Percentiles rank a stretch among this genome's conserved stretches.
Evolutionary conservation across 2,888 invertebrate genomes (phyloP).

Genomic region (Aphelenchoides bicaudatus): DNA sequence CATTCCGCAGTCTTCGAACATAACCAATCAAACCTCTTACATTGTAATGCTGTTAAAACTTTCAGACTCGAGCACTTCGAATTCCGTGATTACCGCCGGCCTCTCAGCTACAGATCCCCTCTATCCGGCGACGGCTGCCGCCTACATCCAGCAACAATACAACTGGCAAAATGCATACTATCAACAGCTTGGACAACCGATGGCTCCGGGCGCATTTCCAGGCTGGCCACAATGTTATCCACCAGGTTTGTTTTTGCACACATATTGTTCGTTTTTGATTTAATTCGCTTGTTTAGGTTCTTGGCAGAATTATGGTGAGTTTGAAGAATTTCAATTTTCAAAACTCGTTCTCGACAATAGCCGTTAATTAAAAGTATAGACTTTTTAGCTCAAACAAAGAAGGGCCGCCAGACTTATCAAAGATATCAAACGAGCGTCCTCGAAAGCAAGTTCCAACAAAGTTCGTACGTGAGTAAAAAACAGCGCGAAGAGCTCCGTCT

Average conservation of each 20-base stretch:
- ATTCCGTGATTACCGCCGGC: conserved; percentile 20
- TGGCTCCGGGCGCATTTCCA: conserved; percentile 39
- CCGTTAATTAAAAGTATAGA: no score
- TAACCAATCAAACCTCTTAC: neutral
- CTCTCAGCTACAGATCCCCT: conserved; percentile 37
- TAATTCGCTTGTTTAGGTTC: no score
- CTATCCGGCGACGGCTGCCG: conserved; percentile 35
- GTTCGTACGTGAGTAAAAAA: conserved; percentile 52
- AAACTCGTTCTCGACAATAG: conserved; percentile 7
- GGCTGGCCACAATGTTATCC: conserved; percentile 47
- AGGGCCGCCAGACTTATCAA: conserved; percentile 56
- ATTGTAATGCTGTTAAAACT: conserved; percentile 19
- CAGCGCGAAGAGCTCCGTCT: conserved; percentile 51
- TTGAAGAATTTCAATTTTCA: neutral
- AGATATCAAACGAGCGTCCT: conserved; percentile 53
- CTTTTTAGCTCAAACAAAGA: conserved; percentile 52
- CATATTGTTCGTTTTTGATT: no score
- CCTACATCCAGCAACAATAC: conserved; percentile 28
- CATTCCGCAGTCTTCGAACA: neutral
- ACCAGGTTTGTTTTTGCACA: no score
- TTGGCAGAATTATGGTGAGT: conserved; percentile 53
- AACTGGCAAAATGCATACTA: conserved; percentile 27
- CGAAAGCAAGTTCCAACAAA: conserved; percentile 56
- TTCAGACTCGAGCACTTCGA: conserved; percentile 20
- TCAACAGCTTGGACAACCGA: conserved; percentile 35